These are phyloP conservation scores for Prenolepis imparis DNA, from an alignment of 2,888 invertebrate species.

Conservation along the genomic window DNA sequence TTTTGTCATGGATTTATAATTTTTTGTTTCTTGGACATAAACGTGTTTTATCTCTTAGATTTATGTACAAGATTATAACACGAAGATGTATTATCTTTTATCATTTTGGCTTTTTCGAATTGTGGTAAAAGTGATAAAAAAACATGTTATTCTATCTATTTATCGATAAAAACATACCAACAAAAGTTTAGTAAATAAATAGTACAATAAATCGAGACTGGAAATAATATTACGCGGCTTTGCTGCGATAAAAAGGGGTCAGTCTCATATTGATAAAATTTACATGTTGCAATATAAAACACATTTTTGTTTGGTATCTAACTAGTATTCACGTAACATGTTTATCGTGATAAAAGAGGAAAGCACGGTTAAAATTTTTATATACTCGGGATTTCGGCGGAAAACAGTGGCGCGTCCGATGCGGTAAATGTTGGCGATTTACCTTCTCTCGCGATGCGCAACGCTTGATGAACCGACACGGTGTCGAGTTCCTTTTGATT, in stretches of 20 bases:
- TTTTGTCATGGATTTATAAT: constrained; percentile 30
- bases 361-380: constrained; percentile 59
- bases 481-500: constrained; percentile 96
- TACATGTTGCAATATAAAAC: constrained; percentile 23
- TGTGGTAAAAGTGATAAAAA: background rate
- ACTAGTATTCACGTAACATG: background rate
- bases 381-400: constrained; percentile 83
- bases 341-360: background rate
- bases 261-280: constrained; percentile 35
- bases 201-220: background rate
- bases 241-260: background rate
- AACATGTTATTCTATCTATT: background rate
- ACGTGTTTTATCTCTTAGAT: constrained; percentile 20
- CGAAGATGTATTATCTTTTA: background rate
- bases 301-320: constrained; percentile 3
- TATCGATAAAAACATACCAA: background rate
- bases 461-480: constrained; percentile 95
- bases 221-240: constrained; percentile 1
- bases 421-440: constrained; percentile 88
- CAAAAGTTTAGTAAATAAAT: constrained; percentile 6
- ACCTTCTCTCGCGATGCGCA: constrained; percentile 92
- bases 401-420: constrained; percentile 86
- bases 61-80: background rate
- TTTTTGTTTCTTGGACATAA: constrained; percentile 1
- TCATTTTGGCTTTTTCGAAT: background rate